Conservation (phyloP, 2,113 vertebrate genomes). For the Pholis gunnellus region DNA sequence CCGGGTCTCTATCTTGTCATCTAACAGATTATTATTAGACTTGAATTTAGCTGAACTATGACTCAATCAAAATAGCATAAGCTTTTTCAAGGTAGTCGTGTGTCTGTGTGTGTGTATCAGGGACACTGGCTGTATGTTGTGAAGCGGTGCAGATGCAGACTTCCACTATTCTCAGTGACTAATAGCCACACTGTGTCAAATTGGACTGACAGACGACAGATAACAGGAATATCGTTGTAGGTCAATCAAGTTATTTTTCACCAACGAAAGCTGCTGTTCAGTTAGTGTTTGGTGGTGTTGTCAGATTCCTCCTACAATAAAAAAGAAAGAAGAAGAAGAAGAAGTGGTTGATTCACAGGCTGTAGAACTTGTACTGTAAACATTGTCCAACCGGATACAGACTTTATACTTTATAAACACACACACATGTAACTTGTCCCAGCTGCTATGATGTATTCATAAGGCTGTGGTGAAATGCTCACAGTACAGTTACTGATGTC, state of each 20-base stretch:
- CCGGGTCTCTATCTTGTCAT: slow-evolving; percentile 46
- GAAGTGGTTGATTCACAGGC: slow-evolving; percentile 5
- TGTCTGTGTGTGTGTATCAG: neutral
- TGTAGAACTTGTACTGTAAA: slow-evolving; percentile 11
- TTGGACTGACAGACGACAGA: neutral
- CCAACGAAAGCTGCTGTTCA: neutral
- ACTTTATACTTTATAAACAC: neutral
- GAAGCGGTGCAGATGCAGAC: neutral
- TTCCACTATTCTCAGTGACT: neutral
- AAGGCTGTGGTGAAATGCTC: neutral
- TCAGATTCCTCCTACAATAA: neutral
- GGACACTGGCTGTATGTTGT: neutral
- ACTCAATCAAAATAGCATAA: slow-evolving; percentile 55
- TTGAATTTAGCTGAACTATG: slow-evolving; percentile 58
- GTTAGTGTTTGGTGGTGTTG: neutral
- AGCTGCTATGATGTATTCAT: neutral
- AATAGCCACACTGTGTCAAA: neutral
- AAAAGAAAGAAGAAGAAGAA: neutral
- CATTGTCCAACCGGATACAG: neutral
- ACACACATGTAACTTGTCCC: neutral
- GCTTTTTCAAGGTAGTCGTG: neutral
- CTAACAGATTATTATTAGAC: slow-evolving; percentile 65
- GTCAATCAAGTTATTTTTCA: neutral
- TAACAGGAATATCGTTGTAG: neutral
- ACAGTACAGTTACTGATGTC: neutral